Base-by-base conservation (phyloP, 2,113 vertebrate genomes). In the Malurus elegans region DNA sequence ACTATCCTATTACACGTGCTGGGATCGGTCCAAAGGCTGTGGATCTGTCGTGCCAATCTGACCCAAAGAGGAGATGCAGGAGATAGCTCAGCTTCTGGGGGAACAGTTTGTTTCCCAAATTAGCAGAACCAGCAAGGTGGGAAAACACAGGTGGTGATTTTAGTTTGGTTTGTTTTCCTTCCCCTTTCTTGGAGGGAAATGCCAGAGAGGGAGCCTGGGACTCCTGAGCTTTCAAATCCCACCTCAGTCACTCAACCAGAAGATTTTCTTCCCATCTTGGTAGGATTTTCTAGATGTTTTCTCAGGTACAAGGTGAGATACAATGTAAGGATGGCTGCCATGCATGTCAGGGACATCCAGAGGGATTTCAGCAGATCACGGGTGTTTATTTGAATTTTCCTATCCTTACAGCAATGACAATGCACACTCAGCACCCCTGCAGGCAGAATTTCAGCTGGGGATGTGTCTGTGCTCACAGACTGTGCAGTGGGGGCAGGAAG, bases 401-500 rank as follows among this genome's bases (percentile, higher is more conserved):
- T 12, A 0, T 15, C 44, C 51, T 5, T 3, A 1, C 0, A 8
- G 36, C 61, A 29, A 1, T 20, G 47, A 0, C 14, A 3, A 2
- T 0, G 5, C 9, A 3, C 6, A 0, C 34, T 6, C 5, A 2
- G 26, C 4, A 1, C 15, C 18, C 2, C 50, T 20, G 50, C 5
- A 13, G 50, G 81, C 73, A 81, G 61, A 57, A 4, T 34, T 40
- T 6, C 9, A 23, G 40, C 2, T 20, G 50, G 8, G 73, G 23
- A 0, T 20, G 4, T 5, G 20, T 3, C 14, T 54, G 60, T 47
- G 48, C 2, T 4, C 28, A 3, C 0, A 24, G 65, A 28, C 32
- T 36, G 18, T 19, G 72, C 24, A 25, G 15, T 0, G 23, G 2
- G 40, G 51, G 53, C 21, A 21, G 67, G 50, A 64, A 7, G 8